Conservation (phyloP, 2,888 invertebrate species). For the Cephus sareptanus region DNA sequence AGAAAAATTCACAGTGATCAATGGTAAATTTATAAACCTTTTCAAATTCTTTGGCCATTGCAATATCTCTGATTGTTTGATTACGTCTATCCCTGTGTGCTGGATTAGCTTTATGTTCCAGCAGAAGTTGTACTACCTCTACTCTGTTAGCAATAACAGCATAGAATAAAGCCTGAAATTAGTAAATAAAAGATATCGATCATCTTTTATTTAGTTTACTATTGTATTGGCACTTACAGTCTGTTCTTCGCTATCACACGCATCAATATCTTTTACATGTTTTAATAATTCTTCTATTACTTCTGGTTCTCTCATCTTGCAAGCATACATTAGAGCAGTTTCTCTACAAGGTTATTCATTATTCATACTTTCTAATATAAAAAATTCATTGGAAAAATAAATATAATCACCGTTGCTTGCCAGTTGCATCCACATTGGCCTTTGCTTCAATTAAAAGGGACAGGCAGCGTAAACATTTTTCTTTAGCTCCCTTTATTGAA, state of each 20-base stretch:
- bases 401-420: conserved; percentile 60
- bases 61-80: conserved; percentile 69
- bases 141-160: conserved; percentile 71
- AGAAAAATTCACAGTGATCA: too few relatives aligned
- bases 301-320: conserved; percentile 68
- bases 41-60: conserved; percentile 68
- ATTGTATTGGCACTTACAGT: conserved; percentile 67
- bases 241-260: conserved; percentile 73
- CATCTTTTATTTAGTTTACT: not conserved
- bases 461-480: conserved; percentile 67
- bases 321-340: conserved; percentile 75
- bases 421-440: conserved; percentile 69
- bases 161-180: conserved; percentile 73
- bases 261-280: conserved; percentile 69
- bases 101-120: conserved; percentile 68
- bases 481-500: conserved; percentile 65
- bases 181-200: not conserved
- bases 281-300: conserved; percentile 70
- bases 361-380: not conserved
- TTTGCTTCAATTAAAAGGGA: conserved; percentile 68
- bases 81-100: conserved; percentile 68
- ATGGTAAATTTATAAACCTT: conserved; percentile 60
- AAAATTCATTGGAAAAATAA: not conserved
- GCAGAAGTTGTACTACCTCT: conserved; percentile 69
- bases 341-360: conserved; percentile 64